Percentiles rank a stretch among this genome's conserved stretches.
These are phyloP conservation scores for Tolypeutes matacus DNA, from an alignment of 2,797 vertebrate genomes.

Conservation along the genomic window DNA sequence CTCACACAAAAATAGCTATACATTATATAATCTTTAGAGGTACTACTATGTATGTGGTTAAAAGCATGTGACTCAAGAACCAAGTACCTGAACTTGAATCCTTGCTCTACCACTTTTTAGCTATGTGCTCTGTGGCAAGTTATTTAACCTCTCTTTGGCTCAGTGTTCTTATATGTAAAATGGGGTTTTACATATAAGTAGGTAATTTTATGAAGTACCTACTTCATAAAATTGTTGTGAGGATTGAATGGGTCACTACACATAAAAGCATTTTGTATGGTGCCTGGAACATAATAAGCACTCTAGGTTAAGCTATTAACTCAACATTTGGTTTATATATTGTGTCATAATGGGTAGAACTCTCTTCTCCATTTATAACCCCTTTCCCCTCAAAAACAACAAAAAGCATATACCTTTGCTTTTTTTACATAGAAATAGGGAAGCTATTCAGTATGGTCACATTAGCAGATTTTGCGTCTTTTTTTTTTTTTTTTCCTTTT, in stretches of 20 bases:
- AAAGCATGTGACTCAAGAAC: slow-evolving; percentile 68
- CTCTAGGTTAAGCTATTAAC: slow-evolving; percentile 28
- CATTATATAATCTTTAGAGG: slow-evolving; percentile 63
- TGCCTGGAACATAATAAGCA: slow-evolving; percentile 10
- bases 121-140: slow-evolving; percentile 65
- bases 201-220: too few species aligned
- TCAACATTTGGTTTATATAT: slow-evolving; percentile 58
- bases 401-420: not conserved
- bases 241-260: slow-evolving; percentile 49
- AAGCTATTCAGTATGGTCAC: slow-evolving; percentile 52
- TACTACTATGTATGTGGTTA: slow-evolving; percentile 62
- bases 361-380: slow-evolving; percentile 29
- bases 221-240: slow-evolving; percentile 63
- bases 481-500: slow-evolving; percentile 65
- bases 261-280: slow-evolving; percentile 56
- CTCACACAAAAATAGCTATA: slow-evolving; percentile 61
- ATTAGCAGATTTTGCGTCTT: slow-evolving; percentile 61
- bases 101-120: slow-evolving; percentile 63
- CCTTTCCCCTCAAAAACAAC: slow-evolving; percentile 4
- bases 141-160: slow-evolving; percentile 67
- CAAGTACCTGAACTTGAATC: slow-evolving; percentile 69
- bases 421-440: slow-evolving; percentile 1
- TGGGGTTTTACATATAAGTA: too few species aligned
- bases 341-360: slow-evolving; percentile 33
- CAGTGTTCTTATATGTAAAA: slow-evolving; percentile 67